Evolutionary conservation across 2,888 invertebrate genomes (phyloP).

Genomic region (Myathropa florea): DNA sequence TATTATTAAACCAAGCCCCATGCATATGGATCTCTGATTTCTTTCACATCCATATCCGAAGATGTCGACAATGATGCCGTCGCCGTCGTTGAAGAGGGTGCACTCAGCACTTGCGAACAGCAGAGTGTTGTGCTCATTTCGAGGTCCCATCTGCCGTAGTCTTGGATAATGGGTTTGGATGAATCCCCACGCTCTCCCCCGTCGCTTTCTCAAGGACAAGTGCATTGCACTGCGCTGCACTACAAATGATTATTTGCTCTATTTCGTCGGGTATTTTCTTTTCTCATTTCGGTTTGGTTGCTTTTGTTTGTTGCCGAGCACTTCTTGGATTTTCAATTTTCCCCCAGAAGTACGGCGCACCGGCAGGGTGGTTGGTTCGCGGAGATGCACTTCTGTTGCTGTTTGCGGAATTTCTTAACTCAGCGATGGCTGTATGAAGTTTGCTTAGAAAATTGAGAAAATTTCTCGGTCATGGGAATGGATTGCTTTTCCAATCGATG

Average conservation of each 20-base stretch:
- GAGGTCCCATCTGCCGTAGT: constrained; percentile 55
- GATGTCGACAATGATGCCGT: not conserved
- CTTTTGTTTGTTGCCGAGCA: constrained; percentile 42
- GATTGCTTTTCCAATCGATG: constrained; percentile 30
- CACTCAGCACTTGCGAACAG: not conserved
- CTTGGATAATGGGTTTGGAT: constrained; percentile 42
- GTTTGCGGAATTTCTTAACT: not conserved
- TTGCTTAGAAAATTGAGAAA: constrained; percentile 44
- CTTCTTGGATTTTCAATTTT: constrained; percentile 56
- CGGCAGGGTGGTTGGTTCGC: not conserved
- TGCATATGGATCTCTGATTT: constrained; percentile 53
- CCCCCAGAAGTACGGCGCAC: constrained; percentile 1
- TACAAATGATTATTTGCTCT: constrained; percentile 67
- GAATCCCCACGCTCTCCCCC: not conserved
- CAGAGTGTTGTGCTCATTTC: constrained; percentile 34
- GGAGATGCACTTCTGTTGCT: not conserved
- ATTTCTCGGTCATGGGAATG: constrained; percentile 31
- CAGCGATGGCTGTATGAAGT: constrained; percentile 21
- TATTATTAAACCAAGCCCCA: constrained; percentile 52
- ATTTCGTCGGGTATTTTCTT: constrained; percentile 61
- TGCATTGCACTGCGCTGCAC: constrained; percentile 13
- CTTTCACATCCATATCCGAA: constrained; percentile 4
- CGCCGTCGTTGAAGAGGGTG: not conserved
- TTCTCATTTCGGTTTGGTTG: constrained; percentile 39
- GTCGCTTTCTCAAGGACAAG: constrained; percentile 7